A percentile compares a stretch with the other conserved stretches of the same genome.
Conservation (phyloP, 2,797 vertebrate genomes). For the Chromis chromis region DNA sequence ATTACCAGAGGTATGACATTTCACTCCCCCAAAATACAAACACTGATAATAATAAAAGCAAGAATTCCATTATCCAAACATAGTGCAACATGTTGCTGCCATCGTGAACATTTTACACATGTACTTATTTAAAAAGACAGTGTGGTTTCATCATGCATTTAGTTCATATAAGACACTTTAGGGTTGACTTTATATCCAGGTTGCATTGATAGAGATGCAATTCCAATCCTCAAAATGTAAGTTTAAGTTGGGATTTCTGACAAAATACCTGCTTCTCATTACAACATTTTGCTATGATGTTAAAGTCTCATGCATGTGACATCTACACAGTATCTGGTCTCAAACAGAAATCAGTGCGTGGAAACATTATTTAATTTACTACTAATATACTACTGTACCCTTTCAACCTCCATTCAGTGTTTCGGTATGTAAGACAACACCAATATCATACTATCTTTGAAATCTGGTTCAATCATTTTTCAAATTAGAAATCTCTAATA, state of each 20-base stretch:
- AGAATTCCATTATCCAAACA: neutral
- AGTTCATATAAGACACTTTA: no score
- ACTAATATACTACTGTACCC: no score
- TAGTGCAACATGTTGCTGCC: neutral
- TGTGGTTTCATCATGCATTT: no score
- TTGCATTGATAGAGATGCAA: no score
- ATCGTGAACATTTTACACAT: no score
- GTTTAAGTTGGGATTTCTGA: no score
- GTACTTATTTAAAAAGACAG: no score
- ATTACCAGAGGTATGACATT: conserved; percentile 67
- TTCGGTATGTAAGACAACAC: neutral
- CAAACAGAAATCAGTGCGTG: neutral
- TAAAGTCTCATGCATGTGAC: neutral
- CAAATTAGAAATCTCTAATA: neutral
- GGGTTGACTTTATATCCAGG: no score
- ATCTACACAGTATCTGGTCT: neutral
- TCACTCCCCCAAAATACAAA: conserved; percentile 66
- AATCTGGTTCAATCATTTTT: no score
- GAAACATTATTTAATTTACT: no score
- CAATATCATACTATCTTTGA: neutral
- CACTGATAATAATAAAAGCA: neutral
- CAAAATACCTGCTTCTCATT: no score
- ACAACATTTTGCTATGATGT: neutral
- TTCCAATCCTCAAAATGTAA: no score
- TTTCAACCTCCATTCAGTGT: neutral